Conservation (phyloP, 2,797 vertebrate genomes). For the Eleutherodactylus coqui region DNA sequence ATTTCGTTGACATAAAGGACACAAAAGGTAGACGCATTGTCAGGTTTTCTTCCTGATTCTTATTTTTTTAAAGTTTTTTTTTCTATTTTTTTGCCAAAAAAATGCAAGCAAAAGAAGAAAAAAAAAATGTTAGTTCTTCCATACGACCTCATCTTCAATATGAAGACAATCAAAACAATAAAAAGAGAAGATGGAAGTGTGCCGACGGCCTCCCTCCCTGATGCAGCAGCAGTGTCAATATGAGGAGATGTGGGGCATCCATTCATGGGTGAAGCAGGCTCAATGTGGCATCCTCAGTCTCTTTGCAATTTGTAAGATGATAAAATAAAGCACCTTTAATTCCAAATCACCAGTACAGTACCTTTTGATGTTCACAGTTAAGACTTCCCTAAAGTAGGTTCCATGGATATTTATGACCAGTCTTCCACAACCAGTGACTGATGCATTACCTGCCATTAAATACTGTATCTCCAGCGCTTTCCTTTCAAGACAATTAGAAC, state of each 20-base stretch:
- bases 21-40: conserved; percentile 73
- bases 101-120: conserved; percentile 81
- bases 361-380: conserved; percentile 6
- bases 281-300: conserved; percentile 48
- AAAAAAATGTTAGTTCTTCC: conserved; percentile 82
- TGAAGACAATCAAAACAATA: conserved; percentile 85
- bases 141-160: conserved; percentile 99
- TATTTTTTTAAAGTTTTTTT: conserved; percentile 70
- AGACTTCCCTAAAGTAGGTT: conserved; percentile 17
- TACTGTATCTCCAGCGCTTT: conserved; percentile 31
- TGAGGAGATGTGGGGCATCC: conserved; percentile 69
- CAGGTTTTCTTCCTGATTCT: conserved; percentile 68
- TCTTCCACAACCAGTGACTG: background rate
- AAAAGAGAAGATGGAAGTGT: conserved; percentile 78
- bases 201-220: conserved; percentile 75
- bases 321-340: conserved; percentile 58
- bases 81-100: conserved; percentile 78
- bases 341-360: conserved; percentile 30
- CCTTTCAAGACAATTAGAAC: conserved; percentile 1
- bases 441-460: background rate
- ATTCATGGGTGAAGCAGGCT: conserved; percentile 54
- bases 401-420: background rate
- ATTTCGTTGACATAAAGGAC: conserved; percentile 56
- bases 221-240: conserved; percentile 82
- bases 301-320: conserved; percentile 44